phyloP scores from a whole-genome alignment of 2,797 vertebrate genomes.

The Acanthurus leucopareius region DNA sequence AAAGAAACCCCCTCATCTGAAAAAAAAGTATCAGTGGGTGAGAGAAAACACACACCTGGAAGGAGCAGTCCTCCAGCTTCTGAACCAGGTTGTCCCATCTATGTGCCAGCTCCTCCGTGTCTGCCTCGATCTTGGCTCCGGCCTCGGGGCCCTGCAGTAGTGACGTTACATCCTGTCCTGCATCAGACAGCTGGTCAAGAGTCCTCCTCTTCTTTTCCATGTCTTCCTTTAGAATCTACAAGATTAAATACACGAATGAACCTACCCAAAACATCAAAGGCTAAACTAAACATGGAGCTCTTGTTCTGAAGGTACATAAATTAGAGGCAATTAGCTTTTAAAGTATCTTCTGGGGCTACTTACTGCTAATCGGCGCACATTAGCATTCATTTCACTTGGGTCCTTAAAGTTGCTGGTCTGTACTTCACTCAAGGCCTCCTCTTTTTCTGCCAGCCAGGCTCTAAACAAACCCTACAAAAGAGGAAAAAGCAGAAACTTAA shows the following conservation, averaged over 20 bases:
- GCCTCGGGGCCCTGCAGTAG: slow-evolving; percentile 87
- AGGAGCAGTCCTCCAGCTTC: slow-evolving; percentile 95
- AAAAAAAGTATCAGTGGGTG: not conserved
- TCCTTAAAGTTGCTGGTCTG: slow-evolving; percentile 93
- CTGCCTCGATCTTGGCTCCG: slow-evolving; percentile 85
- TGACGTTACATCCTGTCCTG: slow-evolving; percentile 91
- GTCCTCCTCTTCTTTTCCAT: slow-evolving; percentile 94
- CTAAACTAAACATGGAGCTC: not conserved
- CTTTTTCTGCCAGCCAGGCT: slow-evolving; percentile 93
- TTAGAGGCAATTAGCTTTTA: not conserved
- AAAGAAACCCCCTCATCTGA: not conserved
- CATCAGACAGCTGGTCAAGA: slow-evolving; percentile 92
- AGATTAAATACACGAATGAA: not conserved
- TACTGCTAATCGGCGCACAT: slow-evolving; percentile 93
- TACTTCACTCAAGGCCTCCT: slow-evolving; percentile 91
- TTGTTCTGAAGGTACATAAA: not conserved
- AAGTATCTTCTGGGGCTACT: slow-evolving; percentile 75
- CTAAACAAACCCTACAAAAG: slow-evolving; percentile 88
- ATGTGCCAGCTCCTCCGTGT: slow-evolving; percentile 94
- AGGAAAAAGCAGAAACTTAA: slow-evolving; percentile 16
- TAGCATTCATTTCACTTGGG: slow-evolving; percentile 91
- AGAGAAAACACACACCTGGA: slow-evolving; percentile 86
- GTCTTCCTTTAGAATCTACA: slow-evolving; percentile 88
- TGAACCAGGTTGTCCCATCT: slow-evolving; percentile 97
- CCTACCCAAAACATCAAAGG: not conserved